Base-by-base conservation (phyloP, 2,888 invertebrate species). In the Julus scanicus region DNA sequence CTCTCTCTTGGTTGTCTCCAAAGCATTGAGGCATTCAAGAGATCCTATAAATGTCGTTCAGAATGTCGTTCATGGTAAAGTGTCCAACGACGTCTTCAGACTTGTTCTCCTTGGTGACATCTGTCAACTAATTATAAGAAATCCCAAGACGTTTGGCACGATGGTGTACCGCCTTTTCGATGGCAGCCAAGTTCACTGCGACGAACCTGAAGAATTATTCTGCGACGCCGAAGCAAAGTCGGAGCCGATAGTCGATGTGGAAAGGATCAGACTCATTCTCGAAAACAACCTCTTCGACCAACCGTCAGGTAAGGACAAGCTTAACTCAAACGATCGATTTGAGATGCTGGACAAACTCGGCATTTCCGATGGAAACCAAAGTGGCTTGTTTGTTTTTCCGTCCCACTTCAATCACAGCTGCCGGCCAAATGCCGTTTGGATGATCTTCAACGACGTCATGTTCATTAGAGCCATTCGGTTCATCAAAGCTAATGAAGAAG, bases 341-440 rank as follows among this genome's bases (percentile, higher is more conserved):
- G 11, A 29, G 11, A 83, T 37, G 11, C 83, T 20, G 0, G 15
- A 15, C 83, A 37, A 29, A 83, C 37, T 39, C 39, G 6, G 39
- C 1, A 9, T 15, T 29, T 11, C 17, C 29, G 86, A 86, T 20
- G 20, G 15, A 39, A 20, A n/a, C 8, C 53, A 53, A 53, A 8
- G 37, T 17, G 86, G 86, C 2, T 13, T 86, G n/a, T 86, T 86
- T 53, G 29, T 15, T 9, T 53, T 4, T 0, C 20, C 86, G 6
- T 86, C 86, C 9, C 53, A 49, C 49, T 53, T 86, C 53, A 48
- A 86, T 15, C 86, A 86, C 86, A 48, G 53, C 11, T 86, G 86
- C 3, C 49, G 17, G 3, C 29, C 86, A 2, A 86, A 86, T 48
- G 20, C 49, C 2, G 3, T n/a, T 53, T 48, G 6, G 4, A 5